These are phyloP conservation scores for Acrobasis repandana DNA, from an alignment of 2,888 invertebrate genomes.

Conservation along the genomic window DNA sequence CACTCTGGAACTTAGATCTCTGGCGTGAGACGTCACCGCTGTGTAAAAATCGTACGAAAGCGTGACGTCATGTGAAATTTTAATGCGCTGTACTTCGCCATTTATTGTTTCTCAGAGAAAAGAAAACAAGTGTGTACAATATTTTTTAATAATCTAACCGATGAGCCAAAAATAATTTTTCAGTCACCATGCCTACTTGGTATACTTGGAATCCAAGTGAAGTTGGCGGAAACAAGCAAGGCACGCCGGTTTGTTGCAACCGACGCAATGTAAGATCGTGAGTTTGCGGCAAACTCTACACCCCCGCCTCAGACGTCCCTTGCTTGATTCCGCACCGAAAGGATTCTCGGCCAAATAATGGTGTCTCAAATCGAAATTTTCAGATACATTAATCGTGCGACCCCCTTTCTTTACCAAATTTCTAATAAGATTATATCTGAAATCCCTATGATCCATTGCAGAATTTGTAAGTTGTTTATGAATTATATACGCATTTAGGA, in stretches of 20 bases:
- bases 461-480: not conserved
- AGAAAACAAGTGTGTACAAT: too few relatives aligned
- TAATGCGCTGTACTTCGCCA: too few relatives aligned
- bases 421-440: not conserved
- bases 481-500: not conserved
- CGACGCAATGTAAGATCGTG: not conserved
- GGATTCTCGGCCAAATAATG: not conserved
- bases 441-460: not conserved
- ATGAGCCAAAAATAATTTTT: too few relatives aligned
- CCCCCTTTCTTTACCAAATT: not conserved
- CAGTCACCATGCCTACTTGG: too few relatives aligned
- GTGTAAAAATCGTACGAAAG: too few relatives aligned
- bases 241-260: not conserved
- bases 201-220: too few relatives aligned
- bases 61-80: too few relatives aligned
- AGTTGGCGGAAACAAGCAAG: not conserved
- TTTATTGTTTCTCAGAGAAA: too few relatives aligned
- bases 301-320: not conserved
- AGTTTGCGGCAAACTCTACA: not conserved
- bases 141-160: too few relatives aligned
- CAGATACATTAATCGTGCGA: not conserved
- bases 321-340: not conserved
- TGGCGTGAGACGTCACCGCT: too few relatives aligned
- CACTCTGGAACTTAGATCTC: too few relatives aligned
- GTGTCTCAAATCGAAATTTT: not conserved